phyloP scores from a whole-genome alignment of 2,797 vertebrate species.

The Huso huso region DNA sequence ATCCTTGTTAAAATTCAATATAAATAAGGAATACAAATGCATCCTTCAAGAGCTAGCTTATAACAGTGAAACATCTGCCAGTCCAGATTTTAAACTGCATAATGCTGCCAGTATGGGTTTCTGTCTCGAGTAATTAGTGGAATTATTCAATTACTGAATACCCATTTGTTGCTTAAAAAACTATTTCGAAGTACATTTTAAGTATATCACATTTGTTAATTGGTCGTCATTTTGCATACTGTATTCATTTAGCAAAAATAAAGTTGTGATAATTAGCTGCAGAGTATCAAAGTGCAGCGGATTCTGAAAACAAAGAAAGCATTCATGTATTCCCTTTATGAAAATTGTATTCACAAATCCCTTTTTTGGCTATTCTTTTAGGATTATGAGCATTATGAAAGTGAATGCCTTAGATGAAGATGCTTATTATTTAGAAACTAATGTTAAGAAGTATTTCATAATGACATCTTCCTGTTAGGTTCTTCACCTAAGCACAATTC shows the following conservation, averaged over 20 bases:
- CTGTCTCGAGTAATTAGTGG: too few species aligned
- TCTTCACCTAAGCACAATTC: not conserved
- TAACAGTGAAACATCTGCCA: too few species aligned
- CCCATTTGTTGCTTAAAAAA: not conserved
- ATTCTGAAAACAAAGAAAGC: not conserved
- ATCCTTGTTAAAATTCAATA: too few species aligned
- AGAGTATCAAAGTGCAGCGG: too few species aligned
- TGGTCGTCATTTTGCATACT: not conserved
- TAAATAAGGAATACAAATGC: too few species aligned
- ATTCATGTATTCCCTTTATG: not conserved
- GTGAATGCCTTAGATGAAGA: not conserved
- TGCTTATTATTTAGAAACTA: too few species aligned
- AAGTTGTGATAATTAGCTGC: not conserved
- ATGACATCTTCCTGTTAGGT: too few species aligned
- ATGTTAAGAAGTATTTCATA: too few species aligned
- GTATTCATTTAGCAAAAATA: not conserved
- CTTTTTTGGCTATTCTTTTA: not conserved
- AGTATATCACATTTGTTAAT: not conserved
- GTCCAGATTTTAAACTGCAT: too few species aligned
- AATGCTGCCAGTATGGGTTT: too few species aligned
- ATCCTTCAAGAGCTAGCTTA: too few species aligned
- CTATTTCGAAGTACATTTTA: not conserved
- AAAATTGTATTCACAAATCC: not conserved
- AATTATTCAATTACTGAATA: not conserved
- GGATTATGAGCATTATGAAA: too few species aligned